Evolutionary conservation across 2,888 invertebrate genomes (phyloP), one percentile per base, ranked within the genome.

Genomic region (Ferdinandea cuprea): DNA sequence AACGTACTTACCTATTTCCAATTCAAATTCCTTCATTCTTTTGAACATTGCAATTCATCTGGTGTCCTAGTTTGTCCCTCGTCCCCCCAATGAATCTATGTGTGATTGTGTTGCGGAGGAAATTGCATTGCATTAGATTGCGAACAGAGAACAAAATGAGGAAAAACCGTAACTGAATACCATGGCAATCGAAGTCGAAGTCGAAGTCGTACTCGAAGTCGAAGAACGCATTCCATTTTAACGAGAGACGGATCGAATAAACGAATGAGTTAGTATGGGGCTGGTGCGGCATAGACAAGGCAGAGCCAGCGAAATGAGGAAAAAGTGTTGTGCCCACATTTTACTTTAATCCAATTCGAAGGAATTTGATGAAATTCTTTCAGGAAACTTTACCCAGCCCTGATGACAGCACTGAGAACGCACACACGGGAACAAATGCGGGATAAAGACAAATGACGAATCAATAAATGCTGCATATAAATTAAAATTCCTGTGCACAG

Each of bases 261-360:
- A 35, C 58, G 54, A 56, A 52, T 50, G 54, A 52, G 35, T 52
- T 30, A 48, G 35, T 17, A 25, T n/a, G n/a, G n/a, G n/a, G n/a
- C n/a, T n/a, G n/a, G 40, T 54, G 63, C 21, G n/a, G n/a, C n/a
- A n/a, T 46, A 59, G 56, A 65, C 50, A 66, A 50, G 32, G 54
- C 66, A 30, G 40, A n/a, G 17, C 9, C 3, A n/a, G 21, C 9
- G 6, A 19, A 17, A 19, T n/a, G n/a, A 58, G n/a, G 15, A 59
- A 50, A 48, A 68, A 50, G 48, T 42, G 54, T 63, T 63, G 19
- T 61, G 48, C 77, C 65, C 77, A 77, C 77, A 81, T 77, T 81
- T 71, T 77, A 81, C 81, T 81, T 77, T 77, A 81, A 81, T 81
- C 71, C 71, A 81, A 81, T 81, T 77, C 71, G 48, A 81, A n/a